phyloP scores from a whole-genome alignment of 1,140 invertebrate species.

The Drosophila kepulauana region DNA sequence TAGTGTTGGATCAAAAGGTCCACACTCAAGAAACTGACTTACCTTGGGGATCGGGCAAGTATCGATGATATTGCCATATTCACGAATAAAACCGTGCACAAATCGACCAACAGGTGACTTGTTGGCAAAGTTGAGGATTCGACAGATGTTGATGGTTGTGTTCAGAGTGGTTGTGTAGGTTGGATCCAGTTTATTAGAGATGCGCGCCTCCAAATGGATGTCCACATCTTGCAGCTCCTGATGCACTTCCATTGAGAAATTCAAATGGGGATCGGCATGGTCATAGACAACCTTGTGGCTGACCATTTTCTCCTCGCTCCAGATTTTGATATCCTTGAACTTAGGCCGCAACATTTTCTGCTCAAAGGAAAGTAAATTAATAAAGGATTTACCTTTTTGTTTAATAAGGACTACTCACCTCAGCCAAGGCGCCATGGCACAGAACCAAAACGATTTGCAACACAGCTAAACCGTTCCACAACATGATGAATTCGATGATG shows the following conservation, averaged over 20 bases:
- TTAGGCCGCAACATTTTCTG: constrained; percentile 82
- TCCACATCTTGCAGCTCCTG: constrained; percentile 71
- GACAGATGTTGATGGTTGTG: constrained; percentile 72
- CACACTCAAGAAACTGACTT: constrained; percentile 6
- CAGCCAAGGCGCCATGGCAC: constrained; percentile 45
- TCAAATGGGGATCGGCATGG: constrained; percentile 72
- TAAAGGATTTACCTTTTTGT: neutral
- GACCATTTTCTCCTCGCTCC: constrained; percentile 76
- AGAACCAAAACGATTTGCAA: constrained; percentile 54
- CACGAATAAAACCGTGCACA: constrained; percentile 63
- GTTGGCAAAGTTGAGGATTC: constrained; percentile 61
- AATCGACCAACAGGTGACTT: constrained; percentile 73
- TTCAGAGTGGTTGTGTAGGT: constrained; percentile 64
- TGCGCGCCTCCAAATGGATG: constrained; percentile 59
- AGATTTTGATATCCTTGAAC: constrained; percentile 71
- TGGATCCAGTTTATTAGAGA: constrained; percentile 67
- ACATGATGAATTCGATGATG: constrained; percentile 46
- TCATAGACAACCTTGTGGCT: constrained; percentile 72
- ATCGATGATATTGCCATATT: constrained; percentile 75
- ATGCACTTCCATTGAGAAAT: constrained; percentile 72
- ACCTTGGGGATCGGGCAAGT: constrained; percentile 76
- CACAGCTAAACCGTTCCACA: constrained; percentile 41
- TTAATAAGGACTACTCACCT: constrained; percentile 40
- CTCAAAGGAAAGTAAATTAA: neutral
- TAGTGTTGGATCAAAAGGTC: constrained; percentile 15